These are phyloP conservation scores for Tor tambroides DNA, from an alignment of 2,113 vertebrate species.

Conservation along the genomic window DNA sequence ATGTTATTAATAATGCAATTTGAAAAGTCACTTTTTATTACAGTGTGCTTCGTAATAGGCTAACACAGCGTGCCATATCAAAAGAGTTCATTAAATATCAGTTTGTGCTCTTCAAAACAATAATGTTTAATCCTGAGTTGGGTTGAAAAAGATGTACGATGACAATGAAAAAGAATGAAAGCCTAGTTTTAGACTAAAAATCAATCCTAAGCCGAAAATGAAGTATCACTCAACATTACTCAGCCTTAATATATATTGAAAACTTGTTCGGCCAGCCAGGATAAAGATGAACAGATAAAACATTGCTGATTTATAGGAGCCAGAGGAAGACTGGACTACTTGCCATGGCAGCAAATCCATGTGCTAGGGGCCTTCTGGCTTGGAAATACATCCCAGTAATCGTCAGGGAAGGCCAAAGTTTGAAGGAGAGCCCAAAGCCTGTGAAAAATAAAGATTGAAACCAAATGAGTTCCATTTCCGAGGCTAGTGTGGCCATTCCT, in stretches of 20 bases:
- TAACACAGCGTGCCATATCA: neutral
- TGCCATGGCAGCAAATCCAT: slow-evolving; percentile 79
- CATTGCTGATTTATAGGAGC: slow-evolving; percentile 81
- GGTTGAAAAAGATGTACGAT: neutral
- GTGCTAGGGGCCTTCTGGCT: slow-evolving; percentile 74
- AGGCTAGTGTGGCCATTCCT: slow-evolving; percentile 42
- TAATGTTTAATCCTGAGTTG: neutral
- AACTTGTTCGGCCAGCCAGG: slow-evolving; percentile 66
- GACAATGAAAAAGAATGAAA: slow-evolving; percentile 12
- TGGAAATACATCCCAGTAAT: slow-evolving; percentile 86
- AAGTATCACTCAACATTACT: slow-evolving; percentile 48
- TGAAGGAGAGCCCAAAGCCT: slow-evolving; percentile 84
- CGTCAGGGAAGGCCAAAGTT: slow-evolving; percentile 85
- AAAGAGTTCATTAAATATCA: slow-evolving; percentile 5
- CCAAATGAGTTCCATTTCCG: slow-evolving; percentile 52
- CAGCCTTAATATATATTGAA: neutral
- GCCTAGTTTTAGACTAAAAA: neutral
- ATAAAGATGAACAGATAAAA: slow-evolving; percentile 80
- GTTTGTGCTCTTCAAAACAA: slow-evolving; percentile 1
- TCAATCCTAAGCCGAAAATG: neutral
- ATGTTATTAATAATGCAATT: slow-evolving; percentile 25
- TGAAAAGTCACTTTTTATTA: slow-evolving; percentile 2
- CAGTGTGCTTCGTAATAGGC: neutral
- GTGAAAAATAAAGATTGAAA: slow-evolving; percentile 51
- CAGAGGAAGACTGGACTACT: slow-evolving; percentile 80